phyloP scores from a whole-genome alignment of 1,140 invertebrate genomes.

The Polypedilum pembai region DNA sequence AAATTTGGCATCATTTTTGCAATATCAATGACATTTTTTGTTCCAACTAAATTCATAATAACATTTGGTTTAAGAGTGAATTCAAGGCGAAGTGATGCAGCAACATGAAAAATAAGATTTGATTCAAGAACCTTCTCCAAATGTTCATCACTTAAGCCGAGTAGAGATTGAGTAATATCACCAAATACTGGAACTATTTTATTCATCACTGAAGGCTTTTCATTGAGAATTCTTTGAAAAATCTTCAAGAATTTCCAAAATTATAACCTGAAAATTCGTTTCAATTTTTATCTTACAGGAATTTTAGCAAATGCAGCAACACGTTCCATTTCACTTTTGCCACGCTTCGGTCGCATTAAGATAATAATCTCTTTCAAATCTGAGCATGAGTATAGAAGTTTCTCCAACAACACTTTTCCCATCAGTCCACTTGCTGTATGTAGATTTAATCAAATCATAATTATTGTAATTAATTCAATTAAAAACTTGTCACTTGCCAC shows the following conservation, averaged over 20 bases:
- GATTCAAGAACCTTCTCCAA: conserved; percentile 51
- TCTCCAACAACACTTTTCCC: conserved; percentile 63
- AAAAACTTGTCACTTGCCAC: conserved; percentile 47
- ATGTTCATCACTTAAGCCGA: conserved; percentile 55
- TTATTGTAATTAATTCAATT: background rate
- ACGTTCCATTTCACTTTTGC: conserved; percentile 52
- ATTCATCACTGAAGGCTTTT: conserved; percentile 46
- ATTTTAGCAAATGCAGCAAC: conserved; percentile 46
- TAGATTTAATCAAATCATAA: background rate
- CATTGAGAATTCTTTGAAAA: conserved; percentile 48
- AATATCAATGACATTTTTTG: conserved; percentile 48
- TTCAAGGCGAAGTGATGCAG: conserved; percentile 64
- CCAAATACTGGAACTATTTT: conserved; percentile 58
- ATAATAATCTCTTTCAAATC: conserved; percentile 65
- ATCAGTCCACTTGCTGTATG: background rate
- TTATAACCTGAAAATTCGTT: background rate
- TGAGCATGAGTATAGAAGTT: conserved; percentile 70
- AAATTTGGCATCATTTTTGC: conserved; percentile 51
- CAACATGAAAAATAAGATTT: conserved; percentile 65
- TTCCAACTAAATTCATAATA: conserved; percentile 53
- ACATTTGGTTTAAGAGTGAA: conserved; percentile 52
- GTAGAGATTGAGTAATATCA: conserved; percentile 55
- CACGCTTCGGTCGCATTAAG: conserved; percentile 65
- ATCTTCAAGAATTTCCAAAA: conserved; percentile 47
- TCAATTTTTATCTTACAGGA: conserved; percentile 33